A percentile compares a stretch with the other conserved stretches of the same genome.
Evolutionary conservation across 1,140 invertebrate genomes (phyloP).

Genomic region (Drosophila willistoni): DNA sequence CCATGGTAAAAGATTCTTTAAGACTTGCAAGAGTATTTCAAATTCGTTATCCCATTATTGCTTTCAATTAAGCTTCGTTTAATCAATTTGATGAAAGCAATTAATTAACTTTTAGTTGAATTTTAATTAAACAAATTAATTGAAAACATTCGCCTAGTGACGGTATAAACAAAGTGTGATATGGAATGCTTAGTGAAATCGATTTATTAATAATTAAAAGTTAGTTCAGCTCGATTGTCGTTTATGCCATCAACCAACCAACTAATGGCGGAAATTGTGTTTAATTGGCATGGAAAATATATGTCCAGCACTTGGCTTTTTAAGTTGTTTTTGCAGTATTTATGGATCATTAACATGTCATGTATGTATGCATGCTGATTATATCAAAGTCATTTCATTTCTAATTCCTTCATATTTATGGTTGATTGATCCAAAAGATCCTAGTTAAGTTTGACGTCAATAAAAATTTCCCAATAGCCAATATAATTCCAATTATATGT

Average conservation of each 20-base stretch:
- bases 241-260: neutral
- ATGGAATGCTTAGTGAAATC: neutral
- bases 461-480: neutral
- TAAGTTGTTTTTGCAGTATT: neutral
- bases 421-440: neutral
- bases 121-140: conserved; percentile 56
- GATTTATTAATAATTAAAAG: neutral
- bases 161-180: conserved; percentile 25
- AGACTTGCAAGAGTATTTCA: neutral
- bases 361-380: neutral
- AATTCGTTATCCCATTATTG: neutral
- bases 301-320: neutral
- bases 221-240: neutral
- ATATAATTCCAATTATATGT: neutral
- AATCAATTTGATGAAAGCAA: conserved; percentile 28
- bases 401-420: neutral
- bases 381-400: neutral
- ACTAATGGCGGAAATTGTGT: conserved; percentile 9
- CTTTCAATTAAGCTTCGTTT: conserved; percentile 2
- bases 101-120: conserved; percentile 47
- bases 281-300: conserved; percentile 4
- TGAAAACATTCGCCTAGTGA: conserved; percentile 9
- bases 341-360: neutral
- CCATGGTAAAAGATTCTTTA: no score
- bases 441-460: neutral